Base-by-base conservation (phyloP, 1,140 invertebrate genomes). In the Eueides isabella region DNA sequence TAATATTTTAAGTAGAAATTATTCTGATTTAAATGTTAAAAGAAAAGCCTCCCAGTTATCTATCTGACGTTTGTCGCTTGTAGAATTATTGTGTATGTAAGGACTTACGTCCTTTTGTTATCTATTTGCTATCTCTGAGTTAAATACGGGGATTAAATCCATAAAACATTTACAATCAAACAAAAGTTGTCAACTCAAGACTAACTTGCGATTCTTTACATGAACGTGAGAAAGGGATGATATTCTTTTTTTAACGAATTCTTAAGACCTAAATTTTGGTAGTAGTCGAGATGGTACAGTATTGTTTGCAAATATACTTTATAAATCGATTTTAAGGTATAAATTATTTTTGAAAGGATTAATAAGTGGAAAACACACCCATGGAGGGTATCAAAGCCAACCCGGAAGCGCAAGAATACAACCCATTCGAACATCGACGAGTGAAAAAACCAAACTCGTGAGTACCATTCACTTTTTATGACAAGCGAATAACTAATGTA, bases 351-450 rank as follows among this genome's bases (percentile, higher is more conserved):
- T 55, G 5, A 55, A 11, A 55, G 48, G 48, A 55, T 11, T 26
- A 55, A 55, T 26, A 55, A 23, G 4, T 55, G 2, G 6, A 14
- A 6, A 19, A 63, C 12, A 31, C 16, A 19, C 6, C n/a, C 16
- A 79, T 80, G 65, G 72, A 79, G 74, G 65, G 72, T 64, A 12
- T 38, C 63, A 73, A 77, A 64, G 77, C 61, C 5, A 71, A 75
- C 35, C 11, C 63, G 12, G 48, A 74, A 65, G 76, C 31, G 16
- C 55, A 82, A 23, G 93, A 95, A 19, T 96, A 96, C 79, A 92
- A 95, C 88, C 96, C 96, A 0, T 96, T 96, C 77, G 95, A 96
- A 61, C 92, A 96, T 85, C 93, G 96, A 69, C 89, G 95, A 71
- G 94, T 95, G 38, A 94, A 94, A 72, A 93, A 95, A 82, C 92